phyloP scores from a whole-genome alignment of 2,888 invertebrate genomes.

The Calameuta idolon region DNA sequence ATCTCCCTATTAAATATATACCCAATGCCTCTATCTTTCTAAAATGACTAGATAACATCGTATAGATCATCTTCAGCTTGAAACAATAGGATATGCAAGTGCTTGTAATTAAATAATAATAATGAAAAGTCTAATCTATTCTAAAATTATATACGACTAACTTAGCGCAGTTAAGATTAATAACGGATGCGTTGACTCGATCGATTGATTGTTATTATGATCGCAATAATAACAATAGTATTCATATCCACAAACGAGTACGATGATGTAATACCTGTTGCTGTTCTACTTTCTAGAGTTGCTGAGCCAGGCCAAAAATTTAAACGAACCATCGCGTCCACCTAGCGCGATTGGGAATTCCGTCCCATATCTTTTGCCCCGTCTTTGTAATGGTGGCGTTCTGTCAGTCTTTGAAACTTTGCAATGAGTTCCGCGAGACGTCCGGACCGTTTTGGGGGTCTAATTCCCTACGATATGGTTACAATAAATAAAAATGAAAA shows the following conservation, averaged over 20 bases:
- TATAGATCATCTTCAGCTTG: conserved; percentile 49
- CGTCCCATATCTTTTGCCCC: not conserved
- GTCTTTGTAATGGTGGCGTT: not conserved
- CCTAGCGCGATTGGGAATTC: not conserved
- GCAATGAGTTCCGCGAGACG: not conserved
- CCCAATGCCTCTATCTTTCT: conserved; percentile 26
- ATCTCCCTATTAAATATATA: conserved; percentile 21
- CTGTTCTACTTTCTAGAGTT: not conserved
- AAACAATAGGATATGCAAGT: conserved; percentile 53
- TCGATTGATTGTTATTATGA: not conserved
- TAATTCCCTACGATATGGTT: conserved; percentile 26
- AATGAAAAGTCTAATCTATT: conserved; percentile 7
- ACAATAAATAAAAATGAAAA: conserved; percentile 46
- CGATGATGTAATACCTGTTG: not conserved
- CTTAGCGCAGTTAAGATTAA: not conserved
- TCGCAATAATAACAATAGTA: not conserved
- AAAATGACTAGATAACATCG: conserved; percentile 53
- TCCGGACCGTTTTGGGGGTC: not conserved
- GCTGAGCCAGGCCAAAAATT: conserved; percentile 5
- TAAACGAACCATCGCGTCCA: not conserved
- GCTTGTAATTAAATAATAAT: conserved; percentile 14
- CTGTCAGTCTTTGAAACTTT: conserved; percentile 28
- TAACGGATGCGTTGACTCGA: not conserved
- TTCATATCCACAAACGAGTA: not conserved
- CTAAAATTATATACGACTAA: not conserved